These are phyloP conservation scores for Pollenia griseotomentosa DNA, from an alignment of 2,888 invertebrate species.

Conservation along the genomic window DNA sequence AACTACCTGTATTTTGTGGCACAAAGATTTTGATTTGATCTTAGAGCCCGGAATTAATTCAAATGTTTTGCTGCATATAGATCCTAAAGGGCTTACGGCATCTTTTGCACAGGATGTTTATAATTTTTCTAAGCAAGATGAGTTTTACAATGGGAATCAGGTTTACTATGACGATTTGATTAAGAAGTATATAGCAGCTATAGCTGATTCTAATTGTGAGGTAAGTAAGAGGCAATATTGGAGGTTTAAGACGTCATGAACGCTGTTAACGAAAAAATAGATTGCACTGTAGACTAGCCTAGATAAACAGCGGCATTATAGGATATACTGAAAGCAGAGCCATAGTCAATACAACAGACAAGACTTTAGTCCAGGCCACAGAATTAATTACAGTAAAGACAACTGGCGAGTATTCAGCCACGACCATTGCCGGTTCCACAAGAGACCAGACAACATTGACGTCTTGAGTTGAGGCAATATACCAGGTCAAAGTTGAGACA, in stretches of 20 bases:
- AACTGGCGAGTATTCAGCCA: too few relatives aligned
- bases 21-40: conserved; percentile 62
- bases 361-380: background rate
- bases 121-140: conserved; percentile 62
- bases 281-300: too few relatives aligned
- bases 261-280: too few relatives aligned
- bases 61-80: conserved; percentile 69
- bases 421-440: too few relatives aligned
- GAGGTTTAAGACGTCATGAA: too few relatives aligned
- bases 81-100: conserved; percentile 34
- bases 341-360: too few relatives aligned
- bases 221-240: conserved; percentile 31
- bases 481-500: too few relatives aligned
- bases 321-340: too few relatives aligned
- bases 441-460: too few relatives aligned
- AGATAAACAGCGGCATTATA: too few relatives aligned
- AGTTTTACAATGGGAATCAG: conserved; percentile 31
- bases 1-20: conserved; percentile 73
- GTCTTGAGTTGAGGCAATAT: too few relatives aligned
- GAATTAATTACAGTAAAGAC: background rate
- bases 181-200: conserved; percentile 71
- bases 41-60: conserved; percentile 16
- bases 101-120: conserved; percentile 68
- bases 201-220: conserved; percentile 72
- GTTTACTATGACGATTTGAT: conserved; percentile 62